Evolutionary conservation across 2,113 vertebrate genomes (phyloP).

Genomic region (Siniperca knerii): DNA sequence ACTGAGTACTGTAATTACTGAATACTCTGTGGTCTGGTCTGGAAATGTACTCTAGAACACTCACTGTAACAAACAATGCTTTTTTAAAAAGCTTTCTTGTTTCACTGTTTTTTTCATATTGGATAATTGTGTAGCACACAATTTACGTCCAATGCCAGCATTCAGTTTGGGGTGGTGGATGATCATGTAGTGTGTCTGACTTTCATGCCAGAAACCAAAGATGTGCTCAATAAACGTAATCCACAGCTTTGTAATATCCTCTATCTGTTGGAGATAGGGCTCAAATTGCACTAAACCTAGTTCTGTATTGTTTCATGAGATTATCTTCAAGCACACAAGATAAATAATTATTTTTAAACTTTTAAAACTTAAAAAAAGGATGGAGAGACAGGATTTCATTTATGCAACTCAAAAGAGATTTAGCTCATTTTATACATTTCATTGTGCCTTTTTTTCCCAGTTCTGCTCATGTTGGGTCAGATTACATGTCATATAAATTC

Average conservation of each 20-base stretch:
- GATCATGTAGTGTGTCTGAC: not conserved
- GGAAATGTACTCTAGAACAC: not conserved
- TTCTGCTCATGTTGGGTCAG: not conserved
- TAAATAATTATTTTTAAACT: not conserved
- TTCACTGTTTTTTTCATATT: not conserved
- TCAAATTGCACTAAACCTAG: not conserved
- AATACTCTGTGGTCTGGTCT: not conserved
- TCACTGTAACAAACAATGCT: not conserved
- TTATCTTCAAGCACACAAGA: not conserved
- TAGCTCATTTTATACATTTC: constrained; percentile 7
- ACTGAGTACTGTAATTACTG: not conserved
- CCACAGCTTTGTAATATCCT: not conserved
- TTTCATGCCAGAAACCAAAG: not conserved
- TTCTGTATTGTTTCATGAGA: not conserved
- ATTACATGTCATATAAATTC: constrained; percentile 29
- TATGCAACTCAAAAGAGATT: not conserved
- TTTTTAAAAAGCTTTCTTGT: not conserved
- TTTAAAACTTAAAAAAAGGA: not conserved
- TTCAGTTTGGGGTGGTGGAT: not conserved
- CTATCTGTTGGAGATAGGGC: not conserved
- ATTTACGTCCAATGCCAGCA: not conserved
- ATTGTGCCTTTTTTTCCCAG: constrained; percentile 5
- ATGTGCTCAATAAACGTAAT: not conserved
- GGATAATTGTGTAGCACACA: not conserved
- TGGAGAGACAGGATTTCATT: not conserved